Evolutionary conservation across 2,113 vertebrate genomes (phyloP).

Genomic region (Marmota monax): DNA sequence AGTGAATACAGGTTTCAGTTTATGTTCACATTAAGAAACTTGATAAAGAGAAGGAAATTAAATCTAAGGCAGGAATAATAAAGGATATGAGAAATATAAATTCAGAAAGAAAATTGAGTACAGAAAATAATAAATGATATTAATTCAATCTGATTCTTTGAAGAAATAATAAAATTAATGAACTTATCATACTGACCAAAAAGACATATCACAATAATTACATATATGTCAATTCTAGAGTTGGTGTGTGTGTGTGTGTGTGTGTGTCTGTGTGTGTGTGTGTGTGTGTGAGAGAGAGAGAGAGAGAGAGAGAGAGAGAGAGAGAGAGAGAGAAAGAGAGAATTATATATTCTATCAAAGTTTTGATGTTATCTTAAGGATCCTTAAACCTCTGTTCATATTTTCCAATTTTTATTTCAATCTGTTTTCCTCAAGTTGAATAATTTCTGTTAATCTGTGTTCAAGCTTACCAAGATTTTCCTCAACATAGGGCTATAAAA

Average conservation of each 20-base stretch:
- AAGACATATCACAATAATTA: background rate
- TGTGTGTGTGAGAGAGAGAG: too few species aligned
- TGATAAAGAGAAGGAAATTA: background rate
- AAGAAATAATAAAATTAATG: background rate
- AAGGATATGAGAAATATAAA: background rate
- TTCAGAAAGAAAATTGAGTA: background rate
- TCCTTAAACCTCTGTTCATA: background rate
- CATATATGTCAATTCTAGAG: background rate
- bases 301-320: too few species aligned
- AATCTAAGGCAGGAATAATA: background rate
- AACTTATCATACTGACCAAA: background rate
- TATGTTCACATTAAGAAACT: background rate
- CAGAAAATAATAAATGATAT: background rate
- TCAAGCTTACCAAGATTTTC: background rate
- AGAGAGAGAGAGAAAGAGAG: too few species aligned
- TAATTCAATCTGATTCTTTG: background rate
- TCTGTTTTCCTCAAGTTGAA: background rate
- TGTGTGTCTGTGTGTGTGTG: background rate
- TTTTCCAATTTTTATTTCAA: background rate
- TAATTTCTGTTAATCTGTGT: background rate
- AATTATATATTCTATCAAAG: background rate
- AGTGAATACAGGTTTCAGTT: background rate
- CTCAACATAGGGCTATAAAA: background rate
- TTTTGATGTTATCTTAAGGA: background rate
- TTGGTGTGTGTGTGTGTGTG: too few species aligned